Base-by-base conservation (phyloP, 2,888 invertebrate genomes). In the Nyleta sp. region DNA sequence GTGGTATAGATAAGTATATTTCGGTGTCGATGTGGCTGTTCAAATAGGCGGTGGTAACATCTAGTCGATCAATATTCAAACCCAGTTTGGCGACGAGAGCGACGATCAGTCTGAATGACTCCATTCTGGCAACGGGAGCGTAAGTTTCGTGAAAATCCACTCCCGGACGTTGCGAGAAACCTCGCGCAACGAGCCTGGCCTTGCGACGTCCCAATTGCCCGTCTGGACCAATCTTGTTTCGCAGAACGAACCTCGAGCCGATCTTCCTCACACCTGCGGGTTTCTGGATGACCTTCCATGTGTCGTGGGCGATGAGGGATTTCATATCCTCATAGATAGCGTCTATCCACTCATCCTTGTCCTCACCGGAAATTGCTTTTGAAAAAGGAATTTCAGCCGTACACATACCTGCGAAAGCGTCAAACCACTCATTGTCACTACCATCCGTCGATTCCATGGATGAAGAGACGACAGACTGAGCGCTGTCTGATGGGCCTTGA, bases 21-120 rank as follows among this genome's bases (percentile, higher is more conserved):
- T 50, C 50, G 8, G 50, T 50, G 50, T 50, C 50, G 8, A 50
- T 28, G 28, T 50, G 13, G 13, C 50, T 15, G 46, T 28, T 28
- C 5, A 28, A 7, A 28, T 28, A 28, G 28, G 28, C 28, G 4
- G 35, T 35, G 11, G 35, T 35, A 5, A 35, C 13, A 35, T 35
- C 35, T 2, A 35, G 13, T 35, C 10, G 35, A 35, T n/a, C 13
- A 3, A 35, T 35, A 11, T n/a, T n/a, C n/a, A n/a, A n/a, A n/a
- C n/a, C n/a, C n/a, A n/a, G n/a, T n/a, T n/a, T n/a, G n/a, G n/a
- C n/a, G n/a, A n/a, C n/a, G n/a, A n/a, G n/a, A n/a, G 38, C 38
- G 38, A 38, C n/a, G 11, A n/a, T 8, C 4, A 31, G n/a, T n/a
- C 31, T 4, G 31, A 31, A 31, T n/a, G n/a, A n/a, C n/a, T n/a